Percentiles rank a stretch among this genome's conserved stretches.
phyloP scores from a whole-genome alignment of 2,113 vertebrate species.

The Gobius niger region DNA sequence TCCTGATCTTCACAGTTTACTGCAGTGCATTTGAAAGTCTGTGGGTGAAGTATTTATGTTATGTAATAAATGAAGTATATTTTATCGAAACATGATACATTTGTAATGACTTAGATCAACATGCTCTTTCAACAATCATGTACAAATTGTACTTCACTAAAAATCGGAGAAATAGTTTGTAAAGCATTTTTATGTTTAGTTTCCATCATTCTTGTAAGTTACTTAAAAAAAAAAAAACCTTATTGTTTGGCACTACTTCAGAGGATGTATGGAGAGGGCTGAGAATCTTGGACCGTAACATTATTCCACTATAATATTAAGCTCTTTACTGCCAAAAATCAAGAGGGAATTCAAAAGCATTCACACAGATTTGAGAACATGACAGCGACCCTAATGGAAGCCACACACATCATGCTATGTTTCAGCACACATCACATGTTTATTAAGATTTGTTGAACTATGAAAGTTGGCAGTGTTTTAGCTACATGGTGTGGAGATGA shows the following conservation, averaged over 20 bases:
- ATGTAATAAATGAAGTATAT: neutral
- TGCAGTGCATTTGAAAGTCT: neutral
- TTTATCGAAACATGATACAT: neutral
- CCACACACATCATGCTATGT: neutral
- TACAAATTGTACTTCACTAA: neutral
- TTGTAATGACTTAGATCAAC: slow-evolving; percentile 1
- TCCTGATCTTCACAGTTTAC: neutral
- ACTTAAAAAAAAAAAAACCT: too few species aligned
- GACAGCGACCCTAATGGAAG: too few species aligned
- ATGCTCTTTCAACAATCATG: neutral
- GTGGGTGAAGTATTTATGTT: neutral
- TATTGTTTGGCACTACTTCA: too few species aligned
- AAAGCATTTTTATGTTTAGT: neutral
- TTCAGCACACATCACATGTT: neutral
- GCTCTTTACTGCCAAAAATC: neutral
- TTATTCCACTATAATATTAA: too few species aligned
- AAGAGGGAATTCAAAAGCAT: neutral
- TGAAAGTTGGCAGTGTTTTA: too few species aligned
- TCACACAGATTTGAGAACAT: neutral
- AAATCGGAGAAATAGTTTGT: neutral
- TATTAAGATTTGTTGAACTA: too few species aligned
- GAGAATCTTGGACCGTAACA: neutral
- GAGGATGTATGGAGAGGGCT: neutral
- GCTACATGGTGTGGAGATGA: too few species aligned
- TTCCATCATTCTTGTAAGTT: too few species aligned